Evolutionary conservation across 2,888 invertebrate species (phyloP), one percentile per base, ranked within the genome.

Genomic region (Phalangium opilio): DNA sequence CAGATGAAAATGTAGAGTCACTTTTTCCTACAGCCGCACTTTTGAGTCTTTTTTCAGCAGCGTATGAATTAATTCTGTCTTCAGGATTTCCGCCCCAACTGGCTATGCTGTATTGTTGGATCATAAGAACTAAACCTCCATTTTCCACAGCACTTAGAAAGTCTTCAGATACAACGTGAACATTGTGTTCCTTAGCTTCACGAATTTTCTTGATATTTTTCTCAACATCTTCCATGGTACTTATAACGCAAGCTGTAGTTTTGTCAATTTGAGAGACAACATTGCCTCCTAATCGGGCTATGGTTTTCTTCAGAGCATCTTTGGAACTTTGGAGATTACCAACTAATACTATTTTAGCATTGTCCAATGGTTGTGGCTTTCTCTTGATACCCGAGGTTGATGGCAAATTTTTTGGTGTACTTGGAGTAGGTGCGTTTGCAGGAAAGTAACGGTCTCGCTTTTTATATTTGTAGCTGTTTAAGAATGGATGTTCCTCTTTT

Each of bases 141-240:
- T 63, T 62, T 48, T 62, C 59, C 14, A 77, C 74, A 41, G 56
- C 61, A 14, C 81, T 78, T 1, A 91, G 62, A 62, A 81, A 86
- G 39, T 77, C 76, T 58, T 78, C 76, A 8, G 83, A 76, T 2
- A 93, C 77, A 2, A 93, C 80, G 65, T 86, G 85, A 57, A 93
- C 75, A 52, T 81, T 78, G 5, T 71, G 64, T 0, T 71, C 68
- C 62, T 78, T 69, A 0, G 80, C 82, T 48, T 78, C 74, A 18
- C 67, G 60, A 66, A 90, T 81, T 52, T 74, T 75, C 17, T 68
- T 68, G 2, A 69, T 67, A 71, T 76, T 77, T 59, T 76, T 80
- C 18, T 79, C 75, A 0, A 89, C 68, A 51, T 82, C 80, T 10
- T 69, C 73, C 66, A 65, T 59, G 2, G 75, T 78, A 2, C 85